phyloP scores from a whole-genome alignment of 2,888 invertebrate species.

The Agrilus mali region DNA sequence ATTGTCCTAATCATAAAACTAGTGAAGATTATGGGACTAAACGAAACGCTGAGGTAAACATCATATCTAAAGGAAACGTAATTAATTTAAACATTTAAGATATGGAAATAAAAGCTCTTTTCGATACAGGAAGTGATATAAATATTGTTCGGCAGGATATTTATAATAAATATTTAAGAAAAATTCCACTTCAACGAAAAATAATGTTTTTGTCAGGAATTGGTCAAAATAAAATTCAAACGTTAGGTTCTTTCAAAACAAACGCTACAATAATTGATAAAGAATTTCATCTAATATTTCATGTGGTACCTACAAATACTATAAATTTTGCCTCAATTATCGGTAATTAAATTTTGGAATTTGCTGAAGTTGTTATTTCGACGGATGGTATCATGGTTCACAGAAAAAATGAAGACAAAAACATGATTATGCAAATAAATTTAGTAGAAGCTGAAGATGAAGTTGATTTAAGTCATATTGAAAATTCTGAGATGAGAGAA shows the following conservation, averaged over 20 bases:
- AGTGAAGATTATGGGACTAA: too few species aligned
- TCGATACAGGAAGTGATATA: too few species aligned
- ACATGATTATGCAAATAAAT: background rate
- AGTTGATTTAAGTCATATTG: background rate
- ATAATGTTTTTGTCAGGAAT: too few species aligned
- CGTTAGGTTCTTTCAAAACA: background rate
- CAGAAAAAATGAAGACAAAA: background rate
- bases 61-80: too few species aligned
- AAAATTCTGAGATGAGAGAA: background rate
- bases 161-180: too few species aligned
- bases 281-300: background rate
- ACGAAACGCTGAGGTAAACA: too few species aligned
- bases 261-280: background rate
- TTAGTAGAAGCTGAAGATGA: constrained; percentile 2
- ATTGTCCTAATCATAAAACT: too few species aligned
- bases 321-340: background rate
- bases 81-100: too few species aligned
- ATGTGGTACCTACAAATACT: constrained; percentile 1
- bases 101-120: too few species aligned
- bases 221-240: too few species aligned
- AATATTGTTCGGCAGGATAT: too few species aligned
- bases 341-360: constrained; percentile 1
- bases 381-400: background rate
- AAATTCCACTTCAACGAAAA: too few species aligned
- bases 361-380: constrained; percentile 1